phyloP scores from a whole-genome alignment of 2,888 invertebrate genomes.

The Tinea trinotella region DNA sequence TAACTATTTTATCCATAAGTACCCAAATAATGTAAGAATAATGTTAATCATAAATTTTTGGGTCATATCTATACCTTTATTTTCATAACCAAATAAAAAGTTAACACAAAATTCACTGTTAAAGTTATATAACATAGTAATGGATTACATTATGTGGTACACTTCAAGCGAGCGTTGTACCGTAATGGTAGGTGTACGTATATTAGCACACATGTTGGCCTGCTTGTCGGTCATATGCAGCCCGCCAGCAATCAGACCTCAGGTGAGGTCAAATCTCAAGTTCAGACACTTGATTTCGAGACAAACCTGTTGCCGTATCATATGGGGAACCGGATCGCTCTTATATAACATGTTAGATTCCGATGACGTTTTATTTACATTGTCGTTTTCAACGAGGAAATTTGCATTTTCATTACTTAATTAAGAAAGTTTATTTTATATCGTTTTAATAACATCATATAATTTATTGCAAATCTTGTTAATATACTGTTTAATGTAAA shows the following conservation, averaged over 20 bases:
- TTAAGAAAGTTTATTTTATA: not conserved
- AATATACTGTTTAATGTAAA: no score
- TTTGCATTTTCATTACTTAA: not conserved
- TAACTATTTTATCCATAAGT: no score
- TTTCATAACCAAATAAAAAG: no score
- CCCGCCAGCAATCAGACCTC: constrained; percentile 31
- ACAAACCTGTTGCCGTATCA: constrained; percentile 39
- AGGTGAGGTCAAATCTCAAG: constrained; percentile 60
- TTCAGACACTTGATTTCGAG: constrained; percentile 51
- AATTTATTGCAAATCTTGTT: not conserved
- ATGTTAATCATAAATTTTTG: no score
- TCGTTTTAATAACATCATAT: not conserved
- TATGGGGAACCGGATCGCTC: constrained; percentile 16
- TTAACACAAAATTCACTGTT: no score
- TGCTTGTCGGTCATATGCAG: constrained; percentile 16
- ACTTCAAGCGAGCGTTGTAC: constrained; percentile 11
- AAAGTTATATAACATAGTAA: no score
- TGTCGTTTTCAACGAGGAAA: not conserved
- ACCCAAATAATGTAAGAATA: no score
- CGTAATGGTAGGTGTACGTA: constrained; percentile 3
- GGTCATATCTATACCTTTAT: no score
- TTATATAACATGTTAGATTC: constrained; percentile 16
- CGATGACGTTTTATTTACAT: constrained; percentile 1
- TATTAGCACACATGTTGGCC: constrained; percentile 16
- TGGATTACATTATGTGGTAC: not conserved